phyloP scores from a whole-genome alignment of 2,113 vertebrate genomes.

The Climacteris rufus region DNA sequence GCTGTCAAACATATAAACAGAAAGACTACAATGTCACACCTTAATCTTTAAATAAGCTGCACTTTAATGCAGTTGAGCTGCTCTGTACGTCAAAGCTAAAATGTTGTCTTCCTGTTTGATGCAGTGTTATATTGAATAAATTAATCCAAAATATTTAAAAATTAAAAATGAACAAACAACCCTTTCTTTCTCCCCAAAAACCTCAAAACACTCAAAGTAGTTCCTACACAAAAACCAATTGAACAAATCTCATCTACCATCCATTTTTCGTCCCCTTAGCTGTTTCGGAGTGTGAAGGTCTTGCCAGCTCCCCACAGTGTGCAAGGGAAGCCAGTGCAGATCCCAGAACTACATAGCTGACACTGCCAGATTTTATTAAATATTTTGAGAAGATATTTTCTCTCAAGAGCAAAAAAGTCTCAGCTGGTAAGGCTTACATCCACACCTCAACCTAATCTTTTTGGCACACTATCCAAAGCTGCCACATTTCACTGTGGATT shows the following conservation, averaged over 20 bases:
- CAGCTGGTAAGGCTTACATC: too few species aligned
- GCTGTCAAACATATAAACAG: neutral
- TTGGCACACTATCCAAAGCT: neutral
- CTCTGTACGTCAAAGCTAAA: neutral
- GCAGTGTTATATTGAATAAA: neutral
- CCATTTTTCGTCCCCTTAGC: neutral
- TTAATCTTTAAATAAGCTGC: neutral
- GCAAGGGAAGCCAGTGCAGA: neutral
- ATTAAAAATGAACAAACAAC: neutral
- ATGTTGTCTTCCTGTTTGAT: neutral
- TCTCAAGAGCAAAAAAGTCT: neutral
- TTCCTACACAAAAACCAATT: neutral
- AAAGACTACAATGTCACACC: neutral
- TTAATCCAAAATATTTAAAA: neutral
- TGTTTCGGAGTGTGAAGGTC: neutral
- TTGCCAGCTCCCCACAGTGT: neutral
- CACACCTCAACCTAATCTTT: neutral
- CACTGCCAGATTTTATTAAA: neutral
- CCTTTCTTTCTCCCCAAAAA: too few species aligned
- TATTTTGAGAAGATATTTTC: neutral
- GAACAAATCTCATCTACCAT: neutral
- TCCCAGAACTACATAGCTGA: neutral
- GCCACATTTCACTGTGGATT: neutral
- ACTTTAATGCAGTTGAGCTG: neutral
- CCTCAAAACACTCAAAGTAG: neutral